Evolutionary conservation across 2,113 vertebrate genomes (phyloP), one percentile per base, ranked within the genome.

Genomic region (Sarotherodon lohbergeri): DNA sequence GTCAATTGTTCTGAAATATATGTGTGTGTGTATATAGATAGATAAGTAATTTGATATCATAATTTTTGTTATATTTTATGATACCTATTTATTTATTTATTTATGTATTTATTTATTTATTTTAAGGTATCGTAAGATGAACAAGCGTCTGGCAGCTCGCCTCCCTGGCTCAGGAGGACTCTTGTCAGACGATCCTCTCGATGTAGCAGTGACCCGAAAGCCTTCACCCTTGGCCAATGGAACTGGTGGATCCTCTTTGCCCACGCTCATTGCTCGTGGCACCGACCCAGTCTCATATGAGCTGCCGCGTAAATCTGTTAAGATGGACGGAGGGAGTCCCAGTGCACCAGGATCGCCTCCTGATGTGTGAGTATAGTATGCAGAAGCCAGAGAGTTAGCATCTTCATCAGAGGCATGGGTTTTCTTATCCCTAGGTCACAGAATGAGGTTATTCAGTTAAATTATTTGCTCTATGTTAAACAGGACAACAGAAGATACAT

Each of bases 51-150:
- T n/a, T 4, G 3, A 36, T 66, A 36, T 63, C 59, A n/a, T 66
- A 36, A n/a, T 36, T 61, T 5, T 32, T 19, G 4, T 84, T 1
- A 87, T 43, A 66, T 3, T 88, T 36, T 66, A 63, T 63, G 19
- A 63, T 63, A 19, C 29, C 59, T 61, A 61, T 5, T 16, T 63
- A 61, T 4, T 59, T 13, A 19, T 19, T 5, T 32, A 2, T 54
- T 6, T 43, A 4, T 27, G 14, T 4, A 78, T 11, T 89, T 22
- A 63, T 63, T 63, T 34, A 63, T 29, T 29, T 63, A 63, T 43
- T 66, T 3, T 88, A 94, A 99, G 99, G 88, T 99, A 99, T 94
- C 98, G 99, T 86, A 99, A 99, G 95, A 99, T 99, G 98, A 99
- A 99, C 93, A 99, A 99, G 86, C 98, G 98, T 24, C 95, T 98